phyloP scores from a whole-genome alignment of 2,888 invertebrate genomes.

The Vanessa cardui region DNA sequence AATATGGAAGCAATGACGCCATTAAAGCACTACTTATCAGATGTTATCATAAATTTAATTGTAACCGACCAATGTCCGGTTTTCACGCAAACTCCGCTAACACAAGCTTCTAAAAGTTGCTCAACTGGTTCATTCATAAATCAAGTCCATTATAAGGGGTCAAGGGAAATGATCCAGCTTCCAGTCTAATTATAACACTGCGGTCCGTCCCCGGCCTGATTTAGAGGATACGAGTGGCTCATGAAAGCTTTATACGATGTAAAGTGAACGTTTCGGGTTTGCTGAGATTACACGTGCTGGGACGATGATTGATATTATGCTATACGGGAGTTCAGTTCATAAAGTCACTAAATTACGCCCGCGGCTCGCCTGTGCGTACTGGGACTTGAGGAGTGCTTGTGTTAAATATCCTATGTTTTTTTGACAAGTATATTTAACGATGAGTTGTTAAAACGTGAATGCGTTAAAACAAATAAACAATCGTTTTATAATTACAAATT shows the following conservation, averaged over 20 bases:
- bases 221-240: slow-evolving; percentile 6
- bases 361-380: no score
- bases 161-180: slow-evolving; percentile 29
- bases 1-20: no score
- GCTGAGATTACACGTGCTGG: slow-evolving; percentile 5
- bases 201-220: slow-evolving; percentile 18
- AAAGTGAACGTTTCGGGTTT: slow-evolving; percentile 17
- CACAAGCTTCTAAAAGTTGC: background rate
- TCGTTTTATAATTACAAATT: no score
- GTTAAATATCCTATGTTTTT: no score
- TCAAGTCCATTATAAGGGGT: slow-evolving; percentile 28
- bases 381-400: no score
- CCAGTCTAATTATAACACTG: slow-evolving; percentile 24
- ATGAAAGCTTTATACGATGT: slow-evolving; percentile 16
- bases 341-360: no score
- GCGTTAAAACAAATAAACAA: no score
- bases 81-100: background rate
- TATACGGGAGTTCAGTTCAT: no score
- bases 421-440: no score
- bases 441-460: no score
- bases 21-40: no score
- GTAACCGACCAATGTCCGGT: background rate
- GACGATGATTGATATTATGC: background rate
- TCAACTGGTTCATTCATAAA: slow-evolving; percentile 17
- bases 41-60: background rate